Evolutionary conservation across 2,797 vertebrate genomes (phyloP), one percentile per base, ranked within the genome.

Genomic region (Astyanax mexicanus): DNA sequence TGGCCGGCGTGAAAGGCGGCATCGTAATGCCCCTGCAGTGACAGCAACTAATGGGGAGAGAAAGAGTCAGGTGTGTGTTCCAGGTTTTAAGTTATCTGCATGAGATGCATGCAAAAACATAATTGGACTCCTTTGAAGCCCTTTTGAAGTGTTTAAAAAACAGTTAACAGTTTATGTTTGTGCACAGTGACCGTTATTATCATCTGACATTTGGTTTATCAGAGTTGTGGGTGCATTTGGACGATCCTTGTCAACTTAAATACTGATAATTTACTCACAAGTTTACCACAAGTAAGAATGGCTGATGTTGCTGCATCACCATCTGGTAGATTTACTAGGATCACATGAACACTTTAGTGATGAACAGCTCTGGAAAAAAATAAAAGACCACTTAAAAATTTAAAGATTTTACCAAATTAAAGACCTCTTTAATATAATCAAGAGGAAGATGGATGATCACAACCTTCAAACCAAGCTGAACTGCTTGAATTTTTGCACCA

Each of bases 11-110:
- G 89, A 93, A 86, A 91, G 94, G 87, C 93, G 84, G 84, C 94
- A 93, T 85, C 83, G 75, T 44, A 66, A 81, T 37, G 90, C 93
- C 85, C 86, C 86, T 66, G 91, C 93, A 83, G 86, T 93, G 77
- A 93, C 91, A 73, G 85, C 91, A 77, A 86, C 90, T 88, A 93
- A 94, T 80, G 94, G 94, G 91, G 95, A 95, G 82, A 95, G 77
- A 82, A 91, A 92, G 88, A 92, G 90, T 83, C 93, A 98, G 96
- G 98, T 98, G 94, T 94, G 96, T 98, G 89, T 45, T 65, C 29
- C 17, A 45, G 57, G 66, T 55, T 80, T 71, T 25, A n/a, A 57
- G 74, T 35, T 61, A 72, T 12, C 64, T 67, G 27, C 32, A 70
- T 54, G 51, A 68, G 12, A 71, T n/a, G 54, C 23, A 55, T 68